Percentiles rank a stretch among this genome's conserved stretches.
phyloP scores from a whole-genome alignment of 2,113 vertebrate genomes.

The Brachyhypopomus gauderio region DNA sequence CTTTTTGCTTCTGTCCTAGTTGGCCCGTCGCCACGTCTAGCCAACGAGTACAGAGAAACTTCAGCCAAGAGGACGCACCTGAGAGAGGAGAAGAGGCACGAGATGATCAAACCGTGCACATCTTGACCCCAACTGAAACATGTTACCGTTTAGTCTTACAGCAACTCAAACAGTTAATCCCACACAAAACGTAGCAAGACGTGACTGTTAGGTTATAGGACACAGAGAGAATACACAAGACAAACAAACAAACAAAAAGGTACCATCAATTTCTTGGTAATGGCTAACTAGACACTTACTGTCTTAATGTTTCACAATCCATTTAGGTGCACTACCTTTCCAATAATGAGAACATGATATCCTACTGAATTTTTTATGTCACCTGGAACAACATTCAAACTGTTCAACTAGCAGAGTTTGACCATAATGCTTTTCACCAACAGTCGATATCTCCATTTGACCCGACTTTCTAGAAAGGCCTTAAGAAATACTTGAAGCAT shows the following conservation, averaged over 20 bases:
- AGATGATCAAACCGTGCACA: neutral
- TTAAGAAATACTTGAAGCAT: neutral
- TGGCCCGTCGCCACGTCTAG: neutral
- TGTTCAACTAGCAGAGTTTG: slow-evolving; percentile 26
- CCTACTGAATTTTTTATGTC: slow-evolving; percentile 60
- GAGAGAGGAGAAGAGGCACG: neutral
- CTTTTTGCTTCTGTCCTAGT: neutral
- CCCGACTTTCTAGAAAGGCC: neutral
- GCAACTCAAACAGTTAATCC: too few relatives aligned
- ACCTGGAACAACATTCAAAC: slow-evolving; percentile 54
- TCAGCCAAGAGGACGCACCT: slow-evolving; percentile 15
- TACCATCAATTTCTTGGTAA: neutral
- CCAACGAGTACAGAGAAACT: neutral
- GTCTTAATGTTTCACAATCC: slow-evolving; percentile 25
- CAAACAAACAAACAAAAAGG: neutral
- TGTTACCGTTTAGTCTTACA: too few relatives aligned
- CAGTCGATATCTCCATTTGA: neutral
- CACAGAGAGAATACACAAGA: neutral
- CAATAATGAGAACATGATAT: slow-evolving; percentile 39
- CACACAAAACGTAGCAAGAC: neutral
- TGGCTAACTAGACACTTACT: neutral
- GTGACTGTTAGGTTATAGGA: neutral
- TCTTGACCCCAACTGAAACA: neutral
- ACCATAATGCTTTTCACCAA: neutral
- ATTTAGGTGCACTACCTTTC: slow-evolving; percentile 1